phyloP scores from a whole-genome alignment of 2,113 vertebrate genomes.

The Chauna torquata region DNA sequence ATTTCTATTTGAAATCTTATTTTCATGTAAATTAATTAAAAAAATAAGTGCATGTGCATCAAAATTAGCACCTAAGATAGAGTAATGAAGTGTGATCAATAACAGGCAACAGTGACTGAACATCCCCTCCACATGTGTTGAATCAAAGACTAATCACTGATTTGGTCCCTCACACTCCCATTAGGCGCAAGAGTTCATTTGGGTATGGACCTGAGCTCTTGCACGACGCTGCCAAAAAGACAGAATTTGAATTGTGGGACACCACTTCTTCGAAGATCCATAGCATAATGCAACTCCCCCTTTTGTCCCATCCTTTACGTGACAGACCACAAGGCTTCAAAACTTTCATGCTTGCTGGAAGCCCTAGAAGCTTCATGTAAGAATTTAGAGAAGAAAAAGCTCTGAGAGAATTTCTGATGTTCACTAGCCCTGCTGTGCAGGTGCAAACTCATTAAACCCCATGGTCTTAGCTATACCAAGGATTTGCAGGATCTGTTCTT shows the following conservation, averaged over 20 bases:
- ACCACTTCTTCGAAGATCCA: background rate
- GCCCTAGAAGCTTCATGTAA: background rate
- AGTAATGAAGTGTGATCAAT: fast-evolving
- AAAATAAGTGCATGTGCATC: background rate
- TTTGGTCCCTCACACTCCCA: background rate
- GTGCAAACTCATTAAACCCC: background rate
- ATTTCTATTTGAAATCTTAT: background rate
- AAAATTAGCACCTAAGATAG: background rate
- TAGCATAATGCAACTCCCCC: background rate
- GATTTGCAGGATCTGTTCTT: background rate
- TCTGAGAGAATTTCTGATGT: background rate
- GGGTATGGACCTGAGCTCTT: background rate
- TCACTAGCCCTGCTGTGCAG: background rate
- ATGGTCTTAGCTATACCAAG: background rate
- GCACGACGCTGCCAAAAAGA: background rate
- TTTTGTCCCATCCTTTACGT: background rate
- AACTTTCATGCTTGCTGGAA: background rate
- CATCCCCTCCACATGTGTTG: too few species aligned
- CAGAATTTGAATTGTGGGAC: background rate
- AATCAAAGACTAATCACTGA: background rate
- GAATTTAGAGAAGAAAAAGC: background rate
- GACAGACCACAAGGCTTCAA: background rate
- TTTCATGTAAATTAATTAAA: background rate
- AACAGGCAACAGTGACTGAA: background rate
- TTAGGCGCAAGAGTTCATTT: background rate